phyloP scores from a whole-genome alignment of 2,888 invertebrate genomes.

The Ctenicera cuprea region DNA sequence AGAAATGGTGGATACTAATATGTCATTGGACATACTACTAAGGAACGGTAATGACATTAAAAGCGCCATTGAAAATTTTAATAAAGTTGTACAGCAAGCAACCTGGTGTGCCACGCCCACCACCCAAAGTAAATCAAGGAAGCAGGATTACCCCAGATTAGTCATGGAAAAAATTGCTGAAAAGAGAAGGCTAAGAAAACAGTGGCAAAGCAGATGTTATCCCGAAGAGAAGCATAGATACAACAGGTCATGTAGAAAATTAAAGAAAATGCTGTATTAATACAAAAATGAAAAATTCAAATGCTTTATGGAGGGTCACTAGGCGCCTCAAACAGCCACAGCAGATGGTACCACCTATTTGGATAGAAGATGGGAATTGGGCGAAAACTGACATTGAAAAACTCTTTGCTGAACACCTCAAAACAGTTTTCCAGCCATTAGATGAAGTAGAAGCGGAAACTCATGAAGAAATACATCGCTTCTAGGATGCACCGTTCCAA shows the following conservation, averaged over 20 bases:
- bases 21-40: slow-evolving; percentile 37
- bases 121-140: background rate
- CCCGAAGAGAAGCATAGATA: slow-evolving; percentile 42
- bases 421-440: slow-evolving; percentile 13
- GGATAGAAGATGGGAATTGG: background rate
- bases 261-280: slow-evolving; percentile 34
- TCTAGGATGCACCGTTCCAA: background rate
- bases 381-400: slow-evolving; percentile 7
- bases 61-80: background rate
- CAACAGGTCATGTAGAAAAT: slow-evolving; percentile 47
- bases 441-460: slow-evolving; percentile 16
- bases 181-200: slow-evolving; percentile 40
- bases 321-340: slow-evolving; percentile 8
- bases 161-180: slow-evolving; percentile 49
- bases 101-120: background rate
- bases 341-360: slow-evolving; percentile 16
- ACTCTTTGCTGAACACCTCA: slow-evolving; percentile 18
- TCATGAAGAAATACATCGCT: slow-evolving; percentile 1
- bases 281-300: slow-evolving; percentile 1
- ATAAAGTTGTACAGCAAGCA: background rate
- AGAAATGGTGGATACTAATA: slow-evolving; percentile 13
- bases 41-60: background rate
- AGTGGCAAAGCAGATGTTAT: slow-evolving; percentile 48
- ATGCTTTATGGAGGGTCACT: background rate
- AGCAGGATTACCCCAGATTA: slow-evolving; percentile 38